Percentiles rank a stretch among this genome's conserved stretches.
Conservation (phyloP, 2,797 vertebrate genomes). For the Betta splendens region DNA sequence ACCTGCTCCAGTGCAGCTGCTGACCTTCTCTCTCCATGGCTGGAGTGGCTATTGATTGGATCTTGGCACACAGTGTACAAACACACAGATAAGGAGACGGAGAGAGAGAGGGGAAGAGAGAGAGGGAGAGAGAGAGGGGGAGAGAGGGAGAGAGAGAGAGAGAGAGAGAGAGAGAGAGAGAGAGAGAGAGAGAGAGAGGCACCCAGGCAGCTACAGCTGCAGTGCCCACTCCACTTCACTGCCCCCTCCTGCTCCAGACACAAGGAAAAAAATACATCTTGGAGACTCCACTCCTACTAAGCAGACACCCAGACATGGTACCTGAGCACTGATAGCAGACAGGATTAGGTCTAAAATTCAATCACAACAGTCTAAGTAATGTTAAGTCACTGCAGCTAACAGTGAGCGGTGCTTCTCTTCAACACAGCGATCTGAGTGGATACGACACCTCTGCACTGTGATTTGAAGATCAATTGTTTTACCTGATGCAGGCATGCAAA, state of each 20-base stretch:
- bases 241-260: slow-evolving; percentile 51
- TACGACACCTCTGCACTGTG: slow-evolving; percentile 36
- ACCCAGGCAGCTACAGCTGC: slow-evolving; percentile 74
- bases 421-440: slow-evolving; percentile 42
- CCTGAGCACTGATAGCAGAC: slow-evolving; percentile 72
- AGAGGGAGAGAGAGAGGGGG: too few species aligned
- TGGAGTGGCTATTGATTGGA: slow-evolving; percentile 86
- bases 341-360: slow-evolving; percentile 76
- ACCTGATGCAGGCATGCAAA: slow-evolving; percentile 29
- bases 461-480: slow-evolving; percentile 48
- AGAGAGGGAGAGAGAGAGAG: too few species aligned
- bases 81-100: slow-evolving; percentile 80
- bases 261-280: slow-evolving; percentile 36
- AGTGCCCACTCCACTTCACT: slow-evolving; percentile 69
- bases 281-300: slow-evolving; percentile 67
- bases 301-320: slow-evolving; percentile 78
- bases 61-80: slow-evolving; percentile 86
- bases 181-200: slow-evolving; percentile 64
- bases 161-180: too few species aligned
- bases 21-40: slow-evolving; percentile 85
- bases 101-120: too few species aligned
- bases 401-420: slow-evolving; percentile 52
- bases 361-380: slow-evolving; percentile 73
- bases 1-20: slow-evolving; percentile 69
- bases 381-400: slow-evolving; percentile 67